Percentiles rank a stretch among this genome's conserved stretches.
Evolutionary conservation across 2,888 invertebrate genomes (phyloP).

Genomic region (Eustalomyia histrio): DNA sequence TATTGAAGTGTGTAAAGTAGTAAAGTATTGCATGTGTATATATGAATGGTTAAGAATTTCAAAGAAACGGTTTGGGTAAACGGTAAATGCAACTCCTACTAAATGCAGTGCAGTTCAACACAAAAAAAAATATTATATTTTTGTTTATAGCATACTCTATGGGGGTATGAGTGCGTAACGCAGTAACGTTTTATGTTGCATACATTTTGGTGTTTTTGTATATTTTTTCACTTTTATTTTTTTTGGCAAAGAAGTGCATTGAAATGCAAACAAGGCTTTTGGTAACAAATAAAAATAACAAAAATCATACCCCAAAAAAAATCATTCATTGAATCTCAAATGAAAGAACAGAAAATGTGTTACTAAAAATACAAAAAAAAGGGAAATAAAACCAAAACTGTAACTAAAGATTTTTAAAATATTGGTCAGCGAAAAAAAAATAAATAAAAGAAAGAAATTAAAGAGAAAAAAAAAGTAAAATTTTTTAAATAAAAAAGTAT

Average conservation of each 20-base stretch:
- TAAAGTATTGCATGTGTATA: slow-evolving; percentile 22
- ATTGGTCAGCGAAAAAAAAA: slow-evolving; percentile 56
- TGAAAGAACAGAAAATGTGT: slow-evolving; percentile 43
- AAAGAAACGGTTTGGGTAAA: slow-evolving; percentile 5
- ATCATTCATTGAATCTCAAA: slow-evolving; percentile 53
- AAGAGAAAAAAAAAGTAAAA: slow-evolving; percentile 5
- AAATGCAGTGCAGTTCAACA: slow-evolving; percentile 20
- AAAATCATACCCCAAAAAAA: slow-evolving; percentile 39
- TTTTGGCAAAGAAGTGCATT: slow-evolving; percentile 53
- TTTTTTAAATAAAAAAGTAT: slow-evolving; percentile 16
- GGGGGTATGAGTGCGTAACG: slow-evolving; percentile 61
- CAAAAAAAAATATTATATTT: slow-evolving; percentile 21
- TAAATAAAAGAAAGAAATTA: no score
- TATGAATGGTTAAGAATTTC: background rate
- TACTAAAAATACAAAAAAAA: slow-evolving; percentile 3
- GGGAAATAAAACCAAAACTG: slow-evolving; percentile 36
- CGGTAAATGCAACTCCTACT: slow-evolving; percentile 34
- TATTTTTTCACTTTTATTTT: slow-evolving; percentile 19
- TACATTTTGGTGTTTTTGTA: slow-evolving; percentile 25
- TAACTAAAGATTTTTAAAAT: slow-evolving; percentile 53
- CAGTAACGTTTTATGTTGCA: slow-evolving; percentile 40
- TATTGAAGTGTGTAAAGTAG: slow-evolving; percentile 36
- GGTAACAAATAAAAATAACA: slow-evolving; percentile 22
- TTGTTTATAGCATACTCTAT: slow-evolving; percentile 33
- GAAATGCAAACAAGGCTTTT: slow-evolving; percentile 62